phyloP scores from a whole-genome alignment of 2,797 vertebrate genomes.

The Rhinogobio ventralis region DNA sequence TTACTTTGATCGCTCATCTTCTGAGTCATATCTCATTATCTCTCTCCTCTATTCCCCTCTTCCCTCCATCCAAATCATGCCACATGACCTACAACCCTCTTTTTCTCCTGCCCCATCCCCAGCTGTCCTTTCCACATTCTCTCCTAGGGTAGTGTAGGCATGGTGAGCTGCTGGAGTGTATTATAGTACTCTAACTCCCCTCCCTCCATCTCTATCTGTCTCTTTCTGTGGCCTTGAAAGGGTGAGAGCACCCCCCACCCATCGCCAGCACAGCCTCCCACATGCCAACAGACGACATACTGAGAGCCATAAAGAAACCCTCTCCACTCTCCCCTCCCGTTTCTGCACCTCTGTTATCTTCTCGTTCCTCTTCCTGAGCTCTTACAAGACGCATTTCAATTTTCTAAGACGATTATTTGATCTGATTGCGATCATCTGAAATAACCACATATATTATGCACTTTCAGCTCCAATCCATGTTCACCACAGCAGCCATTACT shows the following conservation, averaged over 20 bases:
- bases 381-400: neutral
- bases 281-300: slow-evolving; percentile 57
- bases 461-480: neutral
- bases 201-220: slow-evolving; percentile 41
- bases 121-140: neutral
- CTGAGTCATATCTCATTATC: slow-evolving; percentile 30
- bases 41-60: neutral
- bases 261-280: slow-evolving; percentile 60
- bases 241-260: slow-evolving; percentile 63
- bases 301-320: slow-evolving; percentile 50
- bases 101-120: slow-evolving; percentile 1
- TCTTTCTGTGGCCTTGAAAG: slow-evolving; percentile 73
- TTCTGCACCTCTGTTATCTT: slow-evolving; percentile 20
- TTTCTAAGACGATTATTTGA: slow-evolving; percentile 17
- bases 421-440: slow-evolving; percentile 5
- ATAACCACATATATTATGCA: neutral
- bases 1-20: neutral
- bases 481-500: neutral
- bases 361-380: neutral
- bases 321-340: slow-evolving; percentile 1
- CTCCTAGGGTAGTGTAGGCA: slow-evolving; percentile 15
- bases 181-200: slow-evolving; percentile 44
- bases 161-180: slow-evolving; percentile 41
- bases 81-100: slow-evolving; percentile 26
- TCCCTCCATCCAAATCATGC: slow-evolving; percentile 2